Evolutionary conservation across 2,797 vertebrate genomes (phyloP).

Genomic region (Mus spretus): DNA sequence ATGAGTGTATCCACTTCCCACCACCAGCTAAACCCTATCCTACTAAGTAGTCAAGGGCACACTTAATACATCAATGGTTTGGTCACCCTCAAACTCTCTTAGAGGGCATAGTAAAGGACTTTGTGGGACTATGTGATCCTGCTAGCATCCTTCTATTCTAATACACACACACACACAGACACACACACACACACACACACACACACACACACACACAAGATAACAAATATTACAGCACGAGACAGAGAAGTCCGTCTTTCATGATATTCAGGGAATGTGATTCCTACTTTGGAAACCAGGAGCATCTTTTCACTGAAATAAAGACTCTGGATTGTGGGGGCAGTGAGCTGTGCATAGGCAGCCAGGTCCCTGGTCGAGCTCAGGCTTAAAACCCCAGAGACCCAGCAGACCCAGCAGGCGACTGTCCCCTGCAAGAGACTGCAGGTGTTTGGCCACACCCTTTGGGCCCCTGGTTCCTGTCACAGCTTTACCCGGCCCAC

Average conservation of each 20-base stretch:
- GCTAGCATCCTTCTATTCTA: background rate
- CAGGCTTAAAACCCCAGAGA: too few species aligned
- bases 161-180: too few species aligned
- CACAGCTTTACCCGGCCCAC: too few species aligned
- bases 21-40: background rate
- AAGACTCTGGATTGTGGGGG: background rate
- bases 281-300: conserved; percentile 3
- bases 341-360: too few species aligned
- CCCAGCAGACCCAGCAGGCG: too few species aligned
- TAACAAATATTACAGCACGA: background rate
- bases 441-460: too few species aligned
- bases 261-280: background rate
- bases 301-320: conserved; percentile 23
- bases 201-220: background rate
- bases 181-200: too few species aligned
- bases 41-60: background rate
- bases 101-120: background rate
- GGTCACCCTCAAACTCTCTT: background rate
- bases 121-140: background rate
- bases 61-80: background rate
- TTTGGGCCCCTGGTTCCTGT: too few species aligned
- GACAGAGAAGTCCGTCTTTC: background rate
- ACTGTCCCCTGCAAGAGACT: too few species aligned
- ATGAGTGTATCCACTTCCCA: background rate
- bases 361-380: too few species aligned